These are phyloP conservation scores for Arge pagana DNA, from an alignment of 2,888 invertebrate genomes.

Conservation along the genomic window DNA sequence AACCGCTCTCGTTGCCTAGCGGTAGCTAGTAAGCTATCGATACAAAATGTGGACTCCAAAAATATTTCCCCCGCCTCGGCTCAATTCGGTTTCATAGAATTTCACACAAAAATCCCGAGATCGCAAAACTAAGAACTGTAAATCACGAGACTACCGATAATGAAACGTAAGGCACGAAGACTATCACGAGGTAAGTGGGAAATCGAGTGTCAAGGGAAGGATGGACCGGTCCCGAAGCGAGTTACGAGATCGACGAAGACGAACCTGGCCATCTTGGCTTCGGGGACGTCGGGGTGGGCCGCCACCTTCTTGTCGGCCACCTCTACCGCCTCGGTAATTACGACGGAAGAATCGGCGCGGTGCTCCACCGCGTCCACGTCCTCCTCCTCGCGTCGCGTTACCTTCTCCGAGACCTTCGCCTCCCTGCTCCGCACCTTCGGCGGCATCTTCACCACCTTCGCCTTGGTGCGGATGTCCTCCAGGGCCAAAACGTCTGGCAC, in stretches of 20 bases:
- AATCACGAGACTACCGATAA: neutral
- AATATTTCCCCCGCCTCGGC: too few relatives aligned
- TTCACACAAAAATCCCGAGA: too few relatives aligned
- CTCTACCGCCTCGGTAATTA: conserved; percentile 73
- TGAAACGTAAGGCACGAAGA: neutral
- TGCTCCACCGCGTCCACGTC: conserved; percentile 57
- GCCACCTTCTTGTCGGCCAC: too few relatives aligned
- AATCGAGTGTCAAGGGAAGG: conserved; percentile 1
- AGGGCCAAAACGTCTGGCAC: conserved; percentile 56
- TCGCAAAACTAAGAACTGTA: too few relatives aligned
- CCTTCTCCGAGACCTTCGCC: conserved; percentile 42
- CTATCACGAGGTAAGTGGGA: neutral
- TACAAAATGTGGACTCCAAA: too few relatives aligned
- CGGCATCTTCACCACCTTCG: conserved; percentile 55
- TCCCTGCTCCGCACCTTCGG: conserved; percentile 43
- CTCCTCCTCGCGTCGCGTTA: conserved; percentile 48
- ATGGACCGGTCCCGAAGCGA: too few relatives aligned
- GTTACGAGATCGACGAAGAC: too few relatives aligned
- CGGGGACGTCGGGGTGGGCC: conserved; percentile 60
- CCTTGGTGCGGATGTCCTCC: conserved; percentile 48
- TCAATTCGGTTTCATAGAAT: too few relatives aligned
- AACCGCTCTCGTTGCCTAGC: too few relatives aligned
- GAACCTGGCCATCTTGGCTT: conserved; percentile 60
- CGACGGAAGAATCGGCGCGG: conserved; percentile 74
- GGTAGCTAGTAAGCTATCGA: too few relatives aligned